Evolutionary conservation across 2,113 vertebrate genomes (phyloP).

Genomic region (Oryzias woworae): DNA sequence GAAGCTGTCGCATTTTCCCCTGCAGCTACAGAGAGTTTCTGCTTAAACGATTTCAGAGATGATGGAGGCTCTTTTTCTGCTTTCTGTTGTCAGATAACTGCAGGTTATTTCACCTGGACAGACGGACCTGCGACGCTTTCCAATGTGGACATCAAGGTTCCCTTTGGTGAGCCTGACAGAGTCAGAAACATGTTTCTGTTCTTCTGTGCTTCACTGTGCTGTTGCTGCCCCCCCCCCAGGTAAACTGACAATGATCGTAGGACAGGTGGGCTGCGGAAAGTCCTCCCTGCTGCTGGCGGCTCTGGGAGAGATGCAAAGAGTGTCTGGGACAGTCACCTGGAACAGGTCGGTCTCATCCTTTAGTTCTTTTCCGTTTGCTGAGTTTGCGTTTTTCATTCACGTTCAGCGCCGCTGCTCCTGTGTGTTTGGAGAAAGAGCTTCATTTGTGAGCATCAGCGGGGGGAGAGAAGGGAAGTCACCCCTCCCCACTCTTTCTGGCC

Average conservation of each 20-base stretch:
- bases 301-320: slow-evolving; percentile 95
- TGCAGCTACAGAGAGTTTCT: too few species aligned
- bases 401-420: too few species aligned
- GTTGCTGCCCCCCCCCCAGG: slow-evolving; percentile 72
- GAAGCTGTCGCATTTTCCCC: too few species aligned
- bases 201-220: rapidly evolving
- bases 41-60: not conserved
- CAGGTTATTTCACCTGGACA: slow-evolving; percentile 96
- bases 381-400: too few species aligned
- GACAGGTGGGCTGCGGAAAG: slow-evolving; percentile 97
- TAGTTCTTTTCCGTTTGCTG: too few species aligned
- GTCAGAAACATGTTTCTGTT: not conserved
- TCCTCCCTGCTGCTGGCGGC: slow-evolving; percentile 93
- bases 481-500: too few species aligned
- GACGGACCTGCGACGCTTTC: slow-evolving; percentile 89
- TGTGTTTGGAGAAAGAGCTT: too few species aligned
- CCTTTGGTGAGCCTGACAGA: slow-evolving; percentile 82
- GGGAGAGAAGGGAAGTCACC: too few species aligned
- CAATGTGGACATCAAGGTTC: slow-evolving; percentile 90
- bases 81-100: slow-evolving; percentile 79
- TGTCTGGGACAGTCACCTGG: slow-evolving; percentile 89
- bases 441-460: too few species aligned
- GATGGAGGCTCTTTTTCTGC: not conserved
- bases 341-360: slow-evolving; percentile 80
- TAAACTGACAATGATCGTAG: slow-evolving; percentile 98